Base-by-base conservation (phyloP, 2,888 invertebrate species). In the Ormyrus pomaceus region DNA sequence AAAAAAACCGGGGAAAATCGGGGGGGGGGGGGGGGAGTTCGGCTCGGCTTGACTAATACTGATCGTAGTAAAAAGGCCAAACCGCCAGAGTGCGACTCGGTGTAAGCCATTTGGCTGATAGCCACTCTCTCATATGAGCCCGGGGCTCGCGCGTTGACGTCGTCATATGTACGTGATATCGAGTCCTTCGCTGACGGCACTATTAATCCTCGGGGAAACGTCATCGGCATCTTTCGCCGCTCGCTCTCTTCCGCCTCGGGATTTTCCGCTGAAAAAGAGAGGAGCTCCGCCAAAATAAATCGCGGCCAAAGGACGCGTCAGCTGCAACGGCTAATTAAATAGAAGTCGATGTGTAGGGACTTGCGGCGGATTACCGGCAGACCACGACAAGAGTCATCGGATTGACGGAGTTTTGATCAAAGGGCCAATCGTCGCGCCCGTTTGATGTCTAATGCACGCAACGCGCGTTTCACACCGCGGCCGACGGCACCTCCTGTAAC, bases 361-460 rank as follows among this genome's bases (percentile, higher is more conserved):
- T 79, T 70, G 74, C 58, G 19, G 56, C 69, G 80, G 83, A 82
- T 77, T 82, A 80, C 81, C 83, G 85, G 83, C 85, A 85, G 85
- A 84, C 86, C 85, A 82, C 86, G 88, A 88, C 88, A 88, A 88
- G 89, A 88, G 88, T 88, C 89, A 88, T 89, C 90, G 86, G 64
- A 61, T 45, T 77, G 79, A 82, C 77, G 66, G 70, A 70, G 73
- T 56, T 65, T 85, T 90, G 90, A 90, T 90, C 90, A 90, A 90
- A 90, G 90, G 88, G 73, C 85, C 84, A 70, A 68, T 78, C 59
- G 65, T 83, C 82, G 82, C 84, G 83, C 66, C 84, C 87, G 89
- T 90, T 90, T 90, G 90, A 90, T 89, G 90, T 90, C 90, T 87
- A 86, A 83, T 87, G 87, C 90, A 90, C 86, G 86, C 86, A 64